Conservation (phyloP, 2,888 invertebrate species). For the Mimachlamys varia region DNA sequence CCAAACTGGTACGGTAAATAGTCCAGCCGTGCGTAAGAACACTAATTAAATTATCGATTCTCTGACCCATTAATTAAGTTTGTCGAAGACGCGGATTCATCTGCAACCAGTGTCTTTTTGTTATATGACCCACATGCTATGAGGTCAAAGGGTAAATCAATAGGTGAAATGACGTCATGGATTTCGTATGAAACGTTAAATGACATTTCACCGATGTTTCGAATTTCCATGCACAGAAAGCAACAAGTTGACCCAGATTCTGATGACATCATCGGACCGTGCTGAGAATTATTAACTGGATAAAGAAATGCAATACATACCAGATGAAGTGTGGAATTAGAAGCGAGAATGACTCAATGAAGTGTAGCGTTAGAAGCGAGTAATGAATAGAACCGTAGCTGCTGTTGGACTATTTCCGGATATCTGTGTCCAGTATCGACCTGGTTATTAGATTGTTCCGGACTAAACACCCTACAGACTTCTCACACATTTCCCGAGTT, state of each 20-base stretch:
- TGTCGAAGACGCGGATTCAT: background rate
- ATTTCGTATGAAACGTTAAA: background rate
- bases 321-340: background rate
- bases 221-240: no score
- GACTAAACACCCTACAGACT: no score
- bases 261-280: background rate
- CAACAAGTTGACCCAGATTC: background rate
- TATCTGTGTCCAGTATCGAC: no score
- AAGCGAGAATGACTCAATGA: conserved; percentile 7
- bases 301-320: background rate
- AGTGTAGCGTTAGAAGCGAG: background rate
- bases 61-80: background rate
- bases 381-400: background rate
- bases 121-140: background rate
- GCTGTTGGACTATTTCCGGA: no score
- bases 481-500: no score
- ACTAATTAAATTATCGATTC: conserved; percentile 28
- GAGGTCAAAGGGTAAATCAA: background rate
- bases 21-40: background rate
- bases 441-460: no score
- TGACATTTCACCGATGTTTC: background rate
- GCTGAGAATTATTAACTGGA: background rate
- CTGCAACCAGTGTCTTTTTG: background rate
- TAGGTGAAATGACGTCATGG: background rate
- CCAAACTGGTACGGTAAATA: background rate